Evolutionary conservation across 2,797 vertebrate species (phyloP).

Genomic region (Pteropus rufus): DNA sequence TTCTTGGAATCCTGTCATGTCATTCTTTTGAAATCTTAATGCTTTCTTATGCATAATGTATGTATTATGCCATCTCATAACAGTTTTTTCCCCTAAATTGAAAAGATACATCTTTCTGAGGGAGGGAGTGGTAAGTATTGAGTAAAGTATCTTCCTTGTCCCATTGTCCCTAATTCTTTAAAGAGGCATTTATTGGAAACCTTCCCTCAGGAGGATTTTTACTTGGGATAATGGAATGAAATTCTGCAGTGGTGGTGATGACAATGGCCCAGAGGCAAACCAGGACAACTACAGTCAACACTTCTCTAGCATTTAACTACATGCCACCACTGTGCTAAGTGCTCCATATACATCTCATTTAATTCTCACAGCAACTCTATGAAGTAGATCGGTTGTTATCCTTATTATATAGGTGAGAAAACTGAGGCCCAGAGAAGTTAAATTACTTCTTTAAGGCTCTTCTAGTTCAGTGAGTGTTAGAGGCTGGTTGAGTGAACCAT

Average conservation of each 20-base stretch:
- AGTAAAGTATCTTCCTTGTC: background rate
- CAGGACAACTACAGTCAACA: background rate
- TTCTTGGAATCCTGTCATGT: background rate
- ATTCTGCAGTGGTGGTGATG: background rate
- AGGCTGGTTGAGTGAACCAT: background rate
- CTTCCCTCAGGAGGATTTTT: background rate
- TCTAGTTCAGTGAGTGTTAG: background rate
- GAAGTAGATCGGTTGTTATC: background rate
- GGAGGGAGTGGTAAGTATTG: background rate
- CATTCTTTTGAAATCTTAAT: background rate
- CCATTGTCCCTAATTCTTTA: background rate
- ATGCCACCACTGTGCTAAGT: background rate
- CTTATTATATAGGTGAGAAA: background rate
- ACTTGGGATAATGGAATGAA: background rate
- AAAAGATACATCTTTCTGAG: constrained; percentile 22
- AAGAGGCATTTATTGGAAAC: background rate
- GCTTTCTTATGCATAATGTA: constrained; percentile 8
- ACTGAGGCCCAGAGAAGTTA: background rate
- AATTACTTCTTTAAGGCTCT: background rate
- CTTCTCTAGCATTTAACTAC: background rate
- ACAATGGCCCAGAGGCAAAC: background rate
- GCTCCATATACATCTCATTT: background rate
- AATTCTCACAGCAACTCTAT: background rate
- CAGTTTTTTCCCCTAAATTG: background rate
- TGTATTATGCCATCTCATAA: background rate